Conservation (phyloP, 2,888 invertebrate genomes). For the Metallyticus violacea region DNA sequence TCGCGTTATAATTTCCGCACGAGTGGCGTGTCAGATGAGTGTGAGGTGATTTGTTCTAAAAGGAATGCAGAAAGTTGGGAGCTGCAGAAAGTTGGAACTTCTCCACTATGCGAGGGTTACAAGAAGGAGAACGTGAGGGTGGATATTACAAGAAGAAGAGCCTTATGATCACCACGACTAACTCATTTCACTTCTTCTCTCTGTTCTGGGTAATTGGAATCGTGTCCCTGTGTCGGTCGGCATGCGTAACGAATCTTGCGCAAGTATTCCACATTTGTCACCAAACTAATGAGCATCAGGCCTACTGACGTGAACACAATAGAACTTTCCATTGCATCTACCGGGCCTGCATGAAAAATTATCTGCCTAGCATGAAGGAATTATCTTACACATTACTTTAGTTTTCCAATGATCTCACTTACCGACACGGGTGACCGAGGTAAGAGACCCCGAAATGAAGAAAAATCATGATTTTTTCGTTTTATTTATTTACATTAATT, state of each 20-base stretch:
- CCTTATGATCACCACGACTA: background rate
- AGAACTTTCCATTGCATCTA: too few relatives aligned
- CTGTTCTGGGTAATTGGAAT: background rate
- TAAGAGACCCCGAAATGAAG: too few relatives aligned
- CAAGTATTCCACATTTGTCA: background rate
- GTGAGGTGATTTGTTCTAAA: background rate
- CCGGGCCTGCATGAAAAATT: too few relatives aligned
- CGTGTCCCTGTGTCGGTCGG: background rate
- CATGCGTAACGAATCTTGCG: too few relatives aligned
- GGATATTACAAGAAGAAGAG: background rate
- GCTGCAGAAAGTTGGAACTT: background rate
- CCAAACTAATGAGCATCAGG: background rate
- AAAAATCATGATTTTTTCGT: too few relatives aligned
- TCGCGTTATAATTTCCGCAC: background rate
- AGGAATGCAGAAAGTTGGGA: background rate
- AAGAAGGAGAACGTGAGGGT: background rate
- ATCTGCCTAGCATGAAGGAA: too few relatives aligned
- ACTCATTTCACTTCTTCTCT: background rate
- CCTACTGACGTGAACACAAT: too few relatives aligned
- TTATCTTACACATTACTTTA: too few relatives aligned
- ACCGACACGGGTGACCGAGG: too few relatives aligned
- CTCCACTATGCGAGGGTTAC: background rate
- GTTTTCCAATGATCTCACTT: too few relatives aligned
- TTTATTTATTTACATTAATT: too few relatives aligned
- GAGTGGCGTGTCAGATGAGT: background rate